phyloP scores from a whole-genome alignment of 1,140 invertebrate species.

The Andricus grossulariae region DNA sequence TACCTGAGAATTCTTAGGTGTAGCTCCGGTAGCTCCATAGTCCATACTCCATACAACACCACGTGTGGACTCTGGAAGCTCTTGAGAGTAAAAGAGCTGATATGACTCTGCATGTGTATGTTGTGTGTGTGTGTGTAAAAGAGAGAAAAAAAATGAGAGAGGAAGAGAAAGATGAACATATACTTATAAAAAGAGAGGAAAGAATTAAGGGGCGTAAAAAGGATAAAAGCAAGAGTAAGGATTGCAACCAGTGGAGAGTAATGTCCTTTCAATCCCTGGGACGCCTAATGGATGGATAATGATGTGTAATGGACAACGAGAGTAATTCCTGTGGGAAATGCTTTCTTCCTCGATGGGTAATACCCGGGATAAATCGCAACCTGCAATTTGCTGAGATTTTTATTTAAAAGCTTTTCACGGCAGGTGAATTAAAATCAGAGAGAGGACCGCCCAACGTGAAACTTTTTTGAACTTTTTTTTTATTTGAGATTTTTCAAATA shows the following conservation, averaged over 20 bases:
- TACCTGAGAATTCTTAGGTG: conserved; percentile 29
- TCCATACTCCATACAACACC: not conserved
- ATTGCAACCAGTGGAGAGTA: conserved; percentile 24
- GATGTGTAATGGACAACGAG: conserved; percentile 17
- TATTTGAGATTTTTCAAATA: too few species aligned
- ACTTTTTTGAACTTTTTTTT: too few species aligned
- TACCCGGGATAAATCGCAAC: too few species aligned
- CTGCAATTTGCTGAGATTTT: too few species aligned
- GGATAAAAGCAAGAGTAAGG: conserved; percentile 25
- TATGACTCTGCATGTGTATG: not conserved
- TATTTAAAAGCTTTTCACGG: too few species aligned
- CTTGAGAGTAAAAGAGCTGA: conserved; percentile 6
- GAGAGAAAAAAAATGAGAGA: not conserved
- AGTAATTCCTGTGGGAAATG: not conserved
- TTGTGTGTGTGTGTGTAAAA: not conserved
- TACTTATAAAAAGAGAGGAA: not conserved
- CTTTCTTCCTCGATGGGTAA: not conserved
- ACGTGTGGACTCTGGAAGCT: conserved; percentile 5
- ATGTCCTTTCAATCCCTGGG: conserved; percentile 16
- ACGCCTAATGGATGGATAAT: conserved; percentile 22
- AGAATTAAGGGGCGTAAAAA: conserved; percentile 1
- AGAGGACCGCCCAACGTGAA: too few species aligned
- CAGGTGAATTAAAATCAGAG: too few species aligned
- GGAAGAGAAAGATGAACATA: not conserved
- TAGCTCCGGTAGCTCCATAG: conserved; percentile 2